A percentile compares a stretch with the other conserved stretches of the same genome.
phyloP scores from a whole-genome alignment of 1,140 invertebrate species.

The Dendrolimus kikuchii region DNA sequence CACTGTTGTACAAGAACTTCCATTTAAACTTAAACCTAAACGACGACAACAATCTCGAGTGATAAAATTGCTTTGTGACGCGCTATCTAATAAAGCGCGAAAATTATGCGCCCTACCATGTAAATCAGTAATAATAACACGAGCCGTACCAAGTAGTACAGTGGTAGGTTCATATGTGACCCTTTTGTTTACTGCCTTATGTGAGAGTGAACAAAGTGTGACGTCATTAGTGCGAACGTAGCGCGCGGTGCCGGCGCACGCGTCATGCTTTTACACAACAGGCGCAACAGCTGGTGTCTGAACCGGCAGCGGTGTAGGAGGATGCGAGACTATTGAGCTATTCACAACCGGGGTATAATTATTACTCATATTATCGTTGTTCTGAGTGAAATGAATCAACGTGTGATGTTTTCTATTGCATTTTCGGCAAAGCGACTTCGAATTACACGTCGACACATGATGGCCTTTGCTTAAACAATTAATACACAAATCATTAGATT shows the following conservation, averaged over 20 bases:
- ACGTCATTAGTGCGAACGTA: constrained; percentile 68
- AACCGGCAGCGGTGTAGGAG: constrained; percentile 31
- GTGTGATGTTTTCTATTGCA: constrained; percentile 3
- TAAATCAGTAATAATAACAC: background rate
- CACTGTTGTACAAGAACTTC: constrained; percentile 7
- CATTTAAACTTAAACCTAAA: constrained; percentile 4
- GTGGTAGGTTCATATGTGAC: no score
- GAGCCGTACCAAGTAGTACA: constrained; percentile 11
- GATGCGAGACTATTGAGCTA: background rate
- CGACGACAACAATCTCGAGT: background rate
- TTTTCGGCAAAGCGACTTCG: background rate
- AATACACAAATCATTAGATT: background rate
- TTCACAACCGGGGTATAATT: background rate
- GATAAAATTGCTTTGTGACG: constrained; percentile 1
- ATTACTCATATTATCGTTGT: constrained; percentile 14
- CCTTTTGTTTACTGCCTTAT: no score
- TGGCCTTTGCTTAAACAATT: constrained; percentile 2
- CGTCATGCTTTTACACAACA: no score
- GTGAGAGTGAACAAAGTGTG: background rate
- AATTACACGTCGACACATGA: background rate
- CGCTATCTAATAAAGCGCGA: background rate
- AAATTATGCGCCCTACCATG: background rate
- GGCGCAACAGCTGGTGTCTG: constrained; percentile 50
- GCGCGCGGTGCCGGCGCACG: constrained; percentile 77
- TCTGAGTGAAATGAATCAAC: constrained; percentile 1